Percentiles rank a stretch among this genome's conserved stretches.
phyloP scores from a whole-genome alignment of 2,797 vertebrate genomes.

The Cuculus canorus region DNA sequence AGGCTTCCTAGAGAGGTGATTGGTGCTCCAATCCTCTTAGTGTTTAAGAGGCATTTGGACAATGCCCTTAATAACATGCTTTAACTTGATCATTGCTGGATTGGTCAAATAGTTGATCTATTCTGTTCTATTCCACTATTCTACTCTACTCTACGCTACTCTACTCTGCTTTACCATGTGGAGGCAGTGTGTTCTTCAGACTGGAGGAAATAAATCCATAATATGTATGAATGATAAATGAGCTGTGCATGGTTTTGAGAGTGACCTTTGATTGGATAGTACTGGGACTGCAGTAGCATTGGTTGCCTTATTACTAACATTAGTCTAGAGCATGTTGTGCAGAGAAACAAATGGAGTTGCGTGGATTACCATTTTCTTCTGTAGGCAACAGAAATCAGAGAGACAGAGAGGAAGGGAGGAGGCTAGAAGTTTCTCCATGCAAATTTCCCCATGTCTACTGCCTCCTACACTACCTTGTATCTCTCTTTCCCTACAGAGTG shows the following conservation, averaged over 20 bases:
- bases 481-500: neutral
- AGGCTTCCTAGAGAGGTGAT: too few species aligned
- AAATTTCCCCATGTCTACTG: neutral
- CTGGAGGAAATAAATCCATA: neutral
- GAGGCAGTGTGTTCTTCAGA: neutral
- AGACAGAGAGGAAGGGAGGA: neutral
- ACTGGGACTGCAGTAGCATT: neutral
- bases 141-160: too few species aligned
- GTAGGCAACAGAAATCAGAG: neutral
- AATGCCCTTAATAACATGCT: too few species aligned
- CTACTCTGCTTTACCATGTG: neutral
- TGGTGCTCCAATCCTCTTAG: too few species aligned
- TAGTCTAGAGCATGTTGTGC: neutral
- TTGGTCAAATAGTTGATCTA: too few species aligned
- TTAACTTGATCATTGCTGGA: too few species aligned
- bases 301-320: neutral
- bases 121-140: too few species aligned
- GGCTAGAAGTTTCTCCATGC: neutral
- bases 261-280: neutral
- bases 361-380: neutral
- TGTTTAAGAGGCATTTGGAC: too few species aligned
- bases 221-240: neutral
- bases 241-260: neutral
- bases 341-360: neutral
- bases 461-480: neutral